Conservation (phyloP, 1,140 invertebrate genomes). For the Meteorus sp. region DNA sequence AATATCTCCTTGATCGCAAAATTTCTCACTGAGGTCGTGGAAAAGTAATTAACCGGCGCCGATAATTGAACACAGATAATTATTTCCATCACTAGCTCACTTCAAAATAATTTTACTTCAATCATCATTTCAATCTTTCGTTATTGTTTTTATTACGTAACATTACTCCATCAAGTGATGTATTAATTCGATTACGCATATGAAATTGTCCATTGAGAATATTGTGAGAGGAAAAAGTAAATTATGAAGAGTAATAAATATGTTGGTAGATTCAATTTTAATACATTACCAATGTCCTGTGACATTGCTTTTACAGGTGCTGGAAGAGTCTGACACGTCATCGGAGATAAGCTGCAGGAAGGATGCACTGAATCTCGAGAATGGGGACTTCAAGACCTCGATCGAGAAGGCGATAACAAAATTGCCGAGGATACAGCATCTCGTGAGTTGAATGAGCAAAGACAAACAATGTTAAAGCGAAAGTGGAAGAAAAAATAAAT, state of each 20-base stretch:
- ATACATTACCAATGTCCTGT: conserved; percentile 16
- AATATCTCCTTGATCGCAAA: not conserved
- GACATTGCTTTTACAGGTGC: conserved; percentile 50
- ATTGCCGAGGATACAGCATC: conserved; percentile 59
- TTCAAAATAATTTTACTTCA: no score
- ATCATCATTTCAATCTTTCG: conserved; percentile 1
- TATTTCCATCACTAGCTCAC: not conserved
- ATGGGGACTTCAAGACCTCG: conserved; percentile 56
- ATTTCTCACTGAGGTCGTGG: not conserved
- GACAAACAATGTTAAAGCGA: conserved; percentile 13
- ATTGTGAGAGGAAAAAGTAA: no score
- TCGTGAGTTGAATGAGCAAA: conserved; percentile 44
- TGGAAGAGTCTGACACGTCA: conserved; percentile 63
- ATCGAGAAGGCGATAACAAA: conserved; percentile 59
- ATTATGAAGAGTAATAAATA: not conserved
- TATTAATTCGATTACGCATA: no score
- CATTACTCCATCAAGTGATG: no score
- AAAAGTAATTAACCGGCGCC: conserved; percentile 13
- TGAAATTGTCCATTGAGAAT: no score
- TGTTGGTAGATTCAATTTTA: not conserved
- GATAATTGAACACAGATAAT: not conserved
- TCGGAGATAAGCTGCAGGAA: conserved; percentile 62
- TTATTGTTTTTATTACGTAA: no score
- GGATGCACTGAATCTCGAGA: conserved; percentile 57
- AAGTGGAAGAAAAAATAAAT: conserved; percentile 10